Conservation (phyloP, 2,113 vertebrate genomes). For the Falco punctatus region DNA sequence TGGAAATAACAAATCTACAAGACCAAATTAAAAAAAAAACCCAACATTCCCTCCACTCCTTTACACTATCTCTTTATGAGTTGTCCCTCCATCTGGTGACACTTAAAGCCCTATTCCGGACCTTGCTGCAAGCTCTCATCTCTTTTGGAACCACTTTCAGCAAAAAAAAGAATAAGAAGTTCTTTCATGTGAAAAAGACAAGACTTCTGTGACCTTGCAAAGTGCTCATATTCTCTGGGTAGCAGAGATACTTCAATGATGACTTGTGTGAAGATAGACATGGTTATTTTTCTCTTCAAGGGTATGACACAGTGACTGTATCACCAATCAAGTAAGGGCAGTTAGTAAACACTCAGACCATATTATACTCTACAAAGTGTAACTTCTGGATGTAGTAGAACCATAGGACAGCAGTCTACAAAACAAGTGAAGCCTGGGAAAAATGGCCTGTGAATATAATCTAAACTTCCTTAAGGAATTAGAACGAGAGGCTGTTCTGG, state of each 20-base stretch:
- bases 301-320: background rate
- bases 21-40: background rate
- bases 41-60: background rate
- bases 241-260: background rate
- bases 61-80: background rate
- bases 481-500: conserved; percentile 84
- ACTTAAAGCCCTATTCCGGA: background rate
- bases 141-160: background rate
- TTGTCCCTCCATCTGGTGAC: background rate
- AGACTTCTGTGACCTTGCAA: background rate
- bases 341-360: background rate
- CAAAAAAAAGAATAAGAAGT: background rate
- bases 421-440: background rate
- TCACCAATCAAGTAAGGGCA: background rate
- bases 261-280: background rate
- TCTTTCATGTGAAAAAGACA: background rate
- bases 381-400: background rate
- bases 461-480: conserved; percentile 80
- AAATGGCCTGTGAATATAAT: conserved; percentile 76
- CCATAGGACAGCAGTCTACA: background rate
- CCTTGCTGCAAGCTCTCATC: background rate
- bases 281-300: background rate
- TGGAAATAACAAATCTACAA: background rate
- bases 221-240: background rate
- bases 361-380: background rate